phyloP scores from a whole-genome alignment of 1,140 invertebrate species.

The Drosophila watanabei region DNA sequence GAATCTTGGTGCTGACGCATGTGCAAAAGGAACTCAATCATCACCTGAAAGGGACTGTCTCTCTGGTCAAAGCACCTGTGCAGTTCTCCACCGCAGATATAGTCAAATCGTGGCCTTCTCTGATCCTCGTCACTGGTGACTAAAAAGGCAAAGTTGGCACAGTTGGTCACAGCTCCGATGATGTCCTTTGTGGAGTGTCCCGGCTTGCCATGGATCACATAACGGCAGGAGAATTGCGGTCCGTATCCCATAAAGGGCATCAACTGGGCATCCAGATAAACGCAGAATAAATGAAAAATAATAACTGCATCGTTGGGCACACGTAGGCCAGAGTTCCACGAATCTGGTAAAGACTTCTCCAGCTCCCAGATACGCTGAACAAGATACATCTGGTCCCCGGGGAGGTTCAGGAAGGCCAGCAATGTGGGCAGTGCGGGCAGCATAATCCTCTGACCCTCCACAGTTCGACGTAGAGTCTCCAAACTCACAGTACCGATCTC shows the following conservation, averaged over 20 bases:
- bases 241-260: constrained; percentile 89
- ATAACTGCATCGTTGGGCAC: constrained; percentile 93
- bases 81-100: constrained; percentile 69
- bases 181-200: constrained; percentile 85
- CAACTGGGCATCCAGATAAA: constrained; percentile 92
- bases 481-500: constrained; percentile 90
- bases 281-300: constrained; percentile 92
- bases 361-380: constrained; percentile 91
- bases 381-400: constrained; percentile 93
- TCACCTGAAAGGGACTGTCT: constrained; percentile 93
- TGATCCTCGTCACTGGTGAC: constrained; percentile 50
- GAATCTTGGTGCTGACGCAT: constrained; percentile 91
- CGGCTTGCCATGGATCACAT: constrained; percentile 70
- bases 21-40: constrained; percentile 92
- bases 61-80: constrained; percentile 88
- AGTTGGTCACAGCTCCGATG: constrained; percentile 66
- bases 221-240: constrained; percentile 88
- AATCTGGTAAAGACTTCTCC: constrained; percentile 91
- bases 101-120: constrained; percentile 78
- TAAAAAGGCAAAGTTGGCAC: constrained; percentile 79
- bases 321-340: constrained; percentile 91
- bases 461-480: constrained; percentile 90
- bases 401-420: constrained; percentile 92
- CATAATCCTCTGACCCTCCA: constrained; percentile 87
- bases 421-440: constrained; percentile 89